phyloP scores from a whole-genome alignment of 2,888 invertebrate species.

The Melitaea athalia region DNA sequence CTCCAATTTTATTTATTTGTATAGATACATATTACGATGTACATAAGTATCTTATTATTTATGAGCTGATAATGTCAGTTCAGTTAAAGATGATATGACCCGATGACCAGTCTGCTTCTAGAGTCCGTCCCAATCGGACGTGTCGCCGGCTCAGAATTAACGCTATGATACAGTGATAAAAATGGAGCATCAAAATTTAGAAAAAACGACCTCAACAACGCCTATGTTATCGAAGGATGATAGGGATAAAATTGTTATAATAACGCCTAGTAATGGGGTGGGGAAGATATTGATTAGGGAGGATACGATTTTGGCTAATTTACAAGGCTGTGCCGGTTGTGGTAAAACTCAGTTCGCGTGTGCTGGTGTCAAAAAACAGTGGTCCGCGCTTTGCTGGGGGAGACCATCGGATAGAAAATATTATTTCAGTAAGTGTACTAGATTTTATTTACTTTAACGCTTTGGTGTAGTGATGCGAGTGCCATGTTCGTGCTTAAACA shows the following conservation, averaged over 20 bases:
- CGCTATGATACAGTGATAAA: slow-evolving; percentile 17
- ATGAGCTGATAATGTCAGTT: slow-evolving; percentile 9
- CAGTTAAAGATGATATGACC: slow-evolving; percentile 11
- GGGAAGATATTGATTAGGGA: slow-evolving; percentile 67
- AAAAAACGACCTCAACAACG: slow-evolving; percentile 42
- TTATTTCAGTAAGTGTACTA: slow-evolving; percentile 65
- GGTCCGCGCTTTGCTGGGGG: slow-evolving; percentile 75
- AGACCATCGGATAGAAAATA: slow-evolving; percentile 66
- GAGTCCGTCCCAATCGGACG: slow-evolving; percentile 22
- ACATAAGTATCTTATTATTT: too few relatives aligned
- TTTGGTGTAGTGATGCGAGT: too few relatives aligned
- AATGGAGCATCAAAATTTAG: slow-evolving; percentile 44
- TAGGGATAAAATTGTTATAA: slow-evolving; percentile 53
- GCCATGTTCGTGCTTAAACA: too few relatives aligned
- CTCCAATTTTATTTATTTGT: too few relatives aligned
- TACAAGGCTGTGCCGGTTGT: slow-evolving; percentile 69
- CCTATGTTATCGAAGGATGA: slow-evolving; percentile 46
- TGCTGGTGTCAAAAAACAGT: slow-evolving; percentile 63
- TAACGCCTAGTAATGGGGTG: slow-evolving; percentile 48
- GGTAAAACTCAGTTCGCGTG: slow-evolving; percentile 67
- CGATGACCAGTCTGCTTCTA: slow-evolving; percentile 23
- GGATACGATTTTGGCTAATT: slow-evolving; percentile 65
- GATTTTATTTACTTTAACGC: too few relatives aligned
- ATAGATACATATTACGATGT: too few relatives aligned
- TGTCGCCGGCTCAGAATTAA: not conserved